phyloP scores from a whole-genome alignment of 2,888 invertebrate genomes.

The Hemithea aestivaria region DNA sequence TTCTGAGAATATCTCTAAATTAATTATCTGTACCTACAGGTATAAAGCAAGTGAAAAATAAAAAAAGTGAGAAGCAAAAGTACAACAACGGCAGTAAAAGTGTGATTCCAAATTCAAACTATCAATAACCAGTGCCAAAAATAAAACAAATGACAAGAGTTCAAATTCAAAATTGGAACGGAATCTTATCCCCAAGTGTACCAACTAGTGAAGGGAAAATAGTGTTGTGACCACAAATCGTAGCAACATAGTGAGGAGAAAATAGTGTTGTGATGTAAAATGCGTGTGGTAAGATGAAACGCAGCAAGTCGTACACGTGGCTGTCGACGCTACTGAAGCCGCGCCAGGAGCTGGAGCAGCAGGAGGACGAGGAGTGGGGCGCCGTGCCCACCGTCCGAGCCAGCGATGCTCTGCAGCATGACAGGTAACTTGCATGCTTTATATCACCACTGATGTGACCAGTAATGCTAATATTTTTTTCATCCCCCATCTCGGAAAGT shows the following conservation, averaged over 20 bases:
- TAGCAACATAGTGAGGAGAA: background rate
- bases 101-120: constrained; percentile 7
- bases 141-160: background rate
- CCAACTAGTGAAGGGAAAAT: background rate
- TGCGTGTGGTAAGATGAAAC: too few species aligned
- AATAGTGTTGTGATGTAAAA: constrained; percentile 29
- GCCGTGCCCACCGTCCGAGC: constrained; percentile 63
- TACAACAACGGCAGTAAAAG: too few species aligned
- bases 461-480: too few species aligned
- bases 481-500: too few species aligned
- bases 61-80: background rate
- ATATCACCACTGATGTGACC: too few species aligned
- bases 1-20: constrained; percentile 21
- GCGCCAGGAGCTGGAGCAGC: constrained; percentile 31
- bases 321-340: constrained; percentile 66
- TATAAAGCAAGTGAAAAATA: constrained; percentile 4
- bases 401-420: constrained; percentile 49
- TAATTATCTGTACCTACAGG: too few species aligned
- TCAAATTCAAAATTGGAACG: background rate
- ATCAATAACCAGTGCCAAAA: background rate
- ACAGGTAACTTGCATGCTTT: constrained; percentile 49
- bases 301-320: constrained; percentile 74
- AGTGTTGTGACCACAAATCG: constrained; percentile 5
- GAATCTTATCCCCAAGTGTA: too few species aligned
- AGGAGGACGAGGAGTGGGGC: constrained; percentile 59